Conservation (phyloP, 2,888 invertebrate genomes). For the Onchidella celtica region DNA sequence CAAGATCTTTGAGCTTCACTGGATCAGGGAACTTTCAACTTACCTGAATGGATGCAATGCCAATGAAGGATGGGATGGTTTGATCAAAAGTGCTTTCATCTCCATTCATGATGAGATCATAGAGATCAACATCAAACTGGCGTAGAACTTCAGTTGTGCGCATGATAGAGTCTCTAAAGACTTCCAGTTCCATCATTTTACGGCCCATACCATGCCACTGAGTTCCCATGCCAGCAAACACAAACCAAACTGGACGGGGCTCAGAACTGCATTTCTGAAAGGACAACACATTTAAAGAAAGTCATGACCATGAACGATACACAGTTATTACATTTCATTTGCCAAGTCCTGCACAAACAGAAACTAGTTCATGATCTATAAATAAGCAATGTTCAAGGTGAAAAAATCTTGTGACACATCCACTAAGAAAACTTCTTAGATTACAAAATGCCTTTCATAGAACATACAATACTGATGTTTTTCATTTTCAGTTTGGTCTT, state of each 20-base stretch:
- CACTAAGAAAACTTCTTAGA: too few species aligned
- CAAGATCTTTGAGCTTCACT: too few species aligned
- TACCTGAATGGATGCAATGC: slow-evolving; percentile 96
- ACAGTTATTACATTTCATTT: background rate
- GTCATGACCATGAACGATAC: background rate
- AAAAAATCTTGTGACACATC: too few species aligned
- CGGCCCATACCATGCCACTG: slow-evolving; percentile 98
- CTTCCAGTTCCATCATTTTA: slow-evolving; percentile 90
- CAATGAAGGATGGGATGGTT: slow-evolving; percentile 93
- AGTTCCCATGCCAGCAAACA: slow-evolving; percentile 98
- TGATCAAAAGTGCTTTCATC: slow-evolving; percentile 90
- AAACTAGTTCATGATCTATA: too few species aligned
- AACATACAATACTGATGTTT: too few species aligned
- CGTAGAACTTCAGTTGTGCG: slow-evolving; percentile 89
- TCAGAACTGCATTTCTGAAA: slow-evolving; percentile 80
- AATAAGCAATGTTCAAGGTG: too few species aligned
- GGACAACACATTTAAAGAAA: background rate
- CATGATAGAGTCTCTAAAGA: slow-evolving; percentile 89
- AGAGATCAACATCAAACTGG: slow-evolving; percentile 90
- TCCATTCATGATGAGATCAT: slow-evolving; percentile 88
- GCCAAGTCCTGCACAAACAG: too few species aligned
- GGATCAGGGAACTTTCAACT: too few species aligned
- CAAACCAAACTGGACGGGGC: slow-evolving; percentile 92
- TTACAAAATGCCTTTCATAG: too few species aligned
- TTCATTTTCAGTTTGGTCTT: too few species aligned